Evolutionary conservation across 2,113 vertebrate genomes (phyloP).

Genomic region (Andinoacara biseriatus): DNA sequence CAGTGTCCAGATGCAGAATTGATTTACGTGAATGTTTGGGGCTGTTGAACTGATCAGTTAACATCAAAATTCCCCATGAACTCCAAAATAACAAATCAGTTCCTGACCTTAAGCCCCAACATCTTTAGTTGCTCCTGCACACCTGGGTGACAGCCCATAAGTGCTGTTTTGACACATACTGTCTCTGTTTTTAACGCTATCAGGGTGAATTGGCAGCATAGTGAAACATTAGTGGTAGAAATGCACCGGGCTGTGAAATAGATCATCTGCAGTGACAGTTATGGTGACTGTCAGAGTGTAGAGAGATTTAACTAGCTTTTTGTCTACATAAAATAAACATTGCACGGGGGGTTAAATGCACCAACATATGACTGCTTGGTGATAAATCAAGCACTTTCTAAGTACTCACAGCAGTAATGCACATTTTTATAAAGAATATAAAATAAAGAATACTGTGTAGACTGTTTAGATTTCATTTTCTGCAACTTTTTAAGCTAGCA

Average conservation of each 20-base stretch:
- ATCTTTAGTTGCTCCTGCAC: conserved; percentile 80
- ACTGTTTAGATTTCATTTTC: neutral
- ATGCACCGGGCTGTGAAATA: conserved; percentile 68
- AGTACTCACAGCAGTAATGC: conserved; percentile 32
- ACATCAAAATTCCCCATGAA: conserved; percentile 83
- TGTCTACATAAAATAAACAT: conserved; percentile 75
- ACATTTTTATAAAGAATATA: conserved; percentile 38
- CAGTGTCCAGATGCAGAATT: conserved; percentile 79
- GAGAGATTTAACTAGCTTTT: conserved; percentile 73
- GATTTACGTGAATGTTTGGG: conserved; percentile 81
- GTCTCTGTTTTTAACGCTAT: conserved; percentile 61
- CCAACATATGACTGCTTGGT: conserved; percentile 68
- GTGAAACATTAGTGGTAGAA: conserved; percentile 72
- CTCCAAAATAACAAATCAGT: conserved; percentile 80
- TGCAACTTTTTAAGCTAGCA: conserved; percentile 4
- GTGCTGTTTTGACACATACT: conserved; percentile 63
- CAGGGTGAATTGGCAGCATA: conserved; percentile 64
- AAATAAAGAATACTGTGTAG: too few species aligned
- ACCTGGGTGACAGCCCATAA: conserved; percentile 72
- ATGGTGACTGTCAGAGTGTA: conserved; percentile 65
- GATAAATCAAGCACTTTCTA: conserved; percentile 43
- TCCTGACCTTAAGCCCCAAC: conserved; percentile 76
- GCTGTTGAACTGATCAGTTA: conserved; percentile 84
- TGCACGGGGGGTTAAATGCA: conserved; percentile 67
- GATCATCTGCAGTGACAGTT: conserved; percentile 72